Evolutionary conservation across 2,888 invertebrate genomes (phyloP).

Genomic region (Oxytorus armatus): DNA sequence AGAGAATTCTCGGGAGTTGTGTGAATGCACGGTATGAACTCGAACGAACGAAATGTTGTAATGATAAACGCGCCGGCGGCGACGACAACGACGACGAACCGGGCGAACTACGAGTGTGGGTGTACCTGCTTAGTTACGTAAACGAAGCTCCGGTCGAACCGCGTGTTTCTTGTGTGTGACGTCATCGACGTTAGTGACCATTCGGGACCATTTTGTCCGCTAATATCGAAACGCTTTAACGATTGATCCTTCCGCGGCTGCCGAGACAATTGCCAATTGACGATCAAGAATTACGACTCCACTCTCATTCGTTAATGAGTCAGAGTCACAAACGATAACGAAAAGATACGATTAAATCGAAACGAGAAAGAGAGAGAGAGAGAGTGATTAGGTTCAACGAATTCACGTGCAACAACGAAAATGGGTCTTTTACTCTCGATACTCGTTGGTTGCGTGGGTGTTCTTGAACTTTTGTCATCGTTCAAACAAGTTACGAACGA

Average conservation of each 20-base stretch:
- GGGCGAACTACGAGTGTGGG: slow-evolving; percentile 60
- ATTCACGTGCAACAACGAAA: slow-evolving; percentile 67
- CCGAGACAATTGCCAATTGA: slow-evolving; percentile 30
- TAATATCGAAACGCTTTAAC: slow-evolving; percentile 6
- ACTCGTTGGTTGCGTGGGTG: slow-evolving; percentile 91
- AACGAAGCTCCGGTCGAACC: slow-evolving; percentile 47
- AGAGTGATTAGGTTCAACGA: not conserved
- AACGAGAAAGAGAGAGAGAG: slow-evolving; percentile 8
- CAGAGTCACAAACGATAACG: slow-evolving; percentile 26
- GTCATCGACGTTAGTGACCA: slow-evolving; percentile 45
- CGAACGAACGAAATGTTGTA: slow-evolving; percentile 57
- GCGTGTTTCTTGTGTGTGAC: slow-evolving; percentile 33
- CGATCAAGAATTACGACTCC: slow-evolving; percentile 6
- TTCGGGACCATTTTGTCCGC: slow-evolving; percentile 1
- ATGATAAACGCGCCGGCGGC: slow-evolving; percentile 46
- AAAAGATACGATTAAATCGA: not conserved
- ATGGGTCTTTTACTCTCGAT: slow-evolving; percentile 92
- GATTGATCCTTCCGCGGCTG: slow-evolving; percentile 21
- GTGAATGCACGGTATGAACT: slow-evolving; percentile 52
- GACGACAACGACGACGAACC: slow-evolving; percentile 43
- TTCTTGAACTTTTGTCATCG: slow-evolving; percentile 88
- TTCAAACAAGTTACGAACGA: slow-evolving; percentile 77
- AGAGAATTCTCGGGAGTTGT: slow-evolving; percentile 38
- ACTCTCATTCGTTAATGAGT: slow-evolving; percentile 8
- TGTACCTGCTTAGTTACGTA: slow-evolving; percentile 59